Evolutionary conservation across 1,140 invertebrate genomes (phyloP).

Genomic region (Pogonomyrmex californicus): DNA sequence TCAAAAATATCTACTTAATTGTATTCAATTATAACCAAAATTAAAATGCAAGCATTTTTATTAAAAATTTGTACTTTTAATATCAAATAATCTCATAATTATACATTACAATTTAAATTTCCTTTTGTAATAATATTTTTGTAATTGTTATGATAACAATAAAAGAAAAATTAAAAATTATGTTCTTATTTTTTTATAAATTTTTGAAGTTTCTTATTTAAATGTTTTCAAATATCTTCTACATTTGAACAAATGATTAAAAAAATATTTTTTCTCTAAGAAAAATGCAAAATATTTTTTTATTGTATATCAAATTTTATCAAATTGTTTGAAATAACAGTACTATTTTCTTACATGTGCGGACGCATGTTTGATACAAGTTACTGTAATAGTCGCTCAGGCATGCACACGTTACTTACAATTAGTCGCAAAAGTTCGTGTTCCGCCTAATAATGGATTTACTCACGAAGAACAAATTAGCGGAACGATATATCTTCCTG

Average conservation of each 20-base stretch:
- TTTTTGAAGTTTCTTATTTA: neutral
- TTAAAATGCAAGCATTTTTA: neutral
- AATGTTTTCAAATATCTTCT: slow-evolving; percentile 13
- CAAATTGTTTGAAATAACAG: neutral
- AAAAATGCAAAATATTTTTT: neutral
- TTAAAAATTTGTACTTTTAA: neutral
- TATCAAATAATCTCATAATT: neutral
- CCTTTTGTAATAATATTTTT: too few relatives aligned
- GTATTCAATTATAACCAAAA: neutral
- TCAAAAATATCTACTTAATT: neutral
- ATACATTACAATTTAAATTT: neutral
- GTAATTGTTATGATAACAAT: neutral
- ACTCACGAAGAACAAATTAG: slow-evolving; percentile 84
- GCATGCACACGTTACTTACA: slow-evolving; percentile 65
- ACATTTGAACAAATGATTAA: neutral
- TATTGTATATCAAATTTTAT: neutral
- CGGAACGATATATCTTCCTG: slow-evolving; percentile 83
- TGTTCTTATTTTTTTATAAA: neutral
- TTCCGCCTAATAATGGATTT: slow-evolving; percentile 85
- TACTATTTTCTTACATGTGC: slow-evolving; percentile 30
- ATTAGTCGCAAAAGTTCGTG: slow-evolving; percentile 80
- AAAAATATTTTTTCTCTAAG: neutral
- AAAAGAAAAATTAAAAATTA: neutral
- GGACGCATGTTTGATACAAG: slow-evolving; percentile 44
- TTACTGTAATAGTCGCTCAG: slow-evolving; percentile 54